Evolutionary conservation across 2,888 invertebrate species (phyloP), one percentile per base, ranked within the genome.

Genomic region (Campaea margaritaria): DNA sequence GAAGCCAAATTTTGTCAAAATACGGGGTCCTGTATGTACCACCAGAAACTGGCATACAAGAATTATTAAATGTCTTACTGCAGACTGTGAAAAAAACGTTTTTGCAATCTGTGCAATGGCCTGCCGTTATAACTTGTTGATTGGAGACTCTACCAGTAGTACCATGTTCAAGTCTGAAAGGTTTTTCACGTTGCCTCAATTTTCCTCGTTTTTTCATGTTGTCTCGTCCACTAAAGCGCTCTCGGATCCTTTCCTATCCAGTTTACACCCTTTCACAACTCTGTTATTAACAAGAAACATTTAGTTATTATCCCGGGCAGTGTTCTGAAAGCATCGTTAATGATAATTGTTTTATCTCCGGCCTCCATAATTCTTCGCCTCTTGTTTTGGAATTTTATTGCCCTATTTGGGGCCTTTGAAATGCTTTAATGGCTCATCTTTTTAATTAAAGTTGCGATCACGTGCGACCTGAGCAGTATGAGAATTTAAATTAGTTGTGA

Each of bases 301-400:
- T 43, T 42, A 11, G 13, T 34, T 43, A 28, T 34, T 49, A n/a
- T 38, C 31, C 38, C 36, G 16, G n/a, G 13, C 48, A 15, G 28
- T 13, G 27, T 28, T 16, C 28, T 16, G 16, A 31, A 31, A 50
- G 49, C 31, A 43, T 14, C 31, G 31, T n/a, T 46, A 41, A 51
- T 34, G 45, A 34, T 51, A 47, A 58, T 47, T 46, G 41, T 46
- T 58, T 34, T 51, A 51, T 58, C 41, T 58, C 50, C 21, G 34
- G n/a, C 46, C 46, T 42, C 51, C 58, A 50, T 15, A 47, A 48
- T 31, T 43, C 52, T 48, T 28, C 43, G 38, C 4, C 36, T 16
- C 21, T 41, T 41, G 45, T 10, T n/a, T 49, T 31, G 56, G 42
- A 36, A 47, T 52, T 52, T 52, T 52, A 52, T 36, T 13, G 38